Percentiles rank a stretch among this genome's conserved stretches.
phyloP scores from a whole-genome alignment of 2,888 invertebrate species.

The Masnerella sp. region DNA sequence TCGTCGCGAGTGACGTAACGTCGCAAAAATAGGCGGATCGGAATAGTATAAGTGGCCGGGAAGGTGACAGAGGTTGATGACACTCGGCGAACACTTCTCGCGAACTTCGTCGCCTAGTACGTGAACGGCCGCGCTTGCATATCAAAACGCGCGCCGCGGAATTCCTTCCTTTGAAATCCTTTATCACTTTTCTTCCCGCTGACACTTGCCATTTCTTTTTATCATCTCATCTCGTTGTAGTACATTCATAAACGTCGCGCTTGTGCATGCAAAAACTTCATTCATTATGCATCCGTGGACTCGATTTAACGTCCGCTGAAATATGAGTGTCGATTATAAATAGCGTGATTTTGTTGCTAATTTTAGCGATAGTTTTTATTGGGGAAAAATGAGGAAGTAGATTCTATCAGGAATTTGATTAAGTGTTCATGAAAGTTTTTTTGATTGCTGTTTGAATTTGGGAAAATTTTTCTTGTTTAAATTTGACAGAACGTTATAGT shows the following conservation, averaged over 20 bases:
- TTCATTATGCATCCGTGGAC: constrained; percentile 17
- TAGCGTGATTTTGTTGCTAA: constrained; percentile 1
- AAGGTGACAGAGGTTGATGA: constrained; percentile 59
- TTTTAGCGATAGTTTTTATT: constrained; percentile 2
- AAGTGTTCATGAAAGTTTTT: too few relatives aligned
- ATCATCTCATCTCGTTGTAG: constrained; percentile 32
- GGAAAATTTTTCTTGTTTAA: too few relatives aligned
- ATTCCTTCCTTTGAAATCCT: constrained; percentile 50
- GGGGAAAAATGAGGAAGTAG: too few relatives aligned
- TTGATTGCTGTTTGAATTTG: too few relatives aligned
- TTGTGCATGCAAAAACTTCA: constrained; percentile 20
- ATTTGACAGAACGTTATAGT: too few relatives aligned
- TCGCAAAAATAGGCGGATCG: constrained; percentile 36
- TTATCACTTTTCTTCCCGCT: constrained; percentile 27
- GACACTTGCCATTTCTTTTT: constrained; percentile 45
- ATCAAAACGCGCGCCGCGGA: constrained; percentile 43
- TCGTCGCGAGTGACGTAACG: constrained; percentile 26
- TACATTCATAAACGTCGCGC: constrained; percentile 26
- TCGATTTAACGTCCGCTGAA: constrained; percentile 1
- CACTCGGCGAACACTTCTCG: constrained; percentile 53
- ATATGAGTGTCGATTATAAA: constrained; percentile 7
- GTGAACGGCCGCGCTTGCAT: constrained; percentile 49
- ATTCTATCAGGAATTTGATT: too few relatives aligned
- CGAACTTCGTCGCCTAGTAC: constrained; percentile 49
- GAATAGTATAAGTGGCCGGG: constrained; percentile 42